phyloP scores from a whole-genome alignment of 2,888 invertebrate genomes.

The Rutpela maculata region DNA sequence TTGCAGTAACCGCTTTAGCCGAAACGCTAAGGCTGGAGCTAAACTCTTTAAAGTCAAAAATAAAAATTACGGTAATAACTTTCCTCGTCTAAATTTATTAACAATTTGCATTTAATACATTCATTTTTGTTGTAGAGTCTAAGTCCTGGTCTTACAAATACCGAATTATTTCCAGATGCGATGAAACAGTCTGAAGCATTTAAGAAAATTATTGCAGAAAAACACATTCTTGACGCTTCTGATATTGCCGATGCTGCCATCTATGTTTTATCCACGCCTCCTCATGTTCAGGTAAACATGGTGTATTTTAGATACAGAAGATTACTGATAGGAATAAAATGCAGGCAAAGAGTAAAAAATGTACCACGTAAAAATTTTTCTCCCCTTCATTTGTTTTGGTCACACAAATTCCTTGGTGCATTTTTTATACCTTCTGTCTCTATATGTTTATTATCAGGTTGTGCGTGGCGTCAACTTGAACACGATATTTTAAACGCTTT shows the following conservation, averaged over 20 bases:
- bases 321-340: background rate
- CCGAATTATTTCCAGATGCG: constrained; percentile 45
- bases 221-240: constrained; percentile 1
- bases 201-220: background rate
- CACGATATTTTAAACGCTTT: too few species aligned
- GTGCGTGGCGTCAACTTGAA: too few species aligned
- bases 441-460: too few species aligned
- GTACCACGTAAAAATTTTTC: too few species aligned
- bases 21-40: constrained; percentile 57
- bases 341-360: too few species aligned
- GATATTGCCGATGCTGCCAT: constrained; percentile 15
- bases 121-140: constrained; percentile 53
- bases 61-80: constrained; percentile 59
- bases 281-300: constrained; percentile 29
- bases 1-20: constrained; percentile 57
- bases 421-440: too few species aligned
- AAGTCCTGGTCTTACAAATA: constrained; percentile 58
- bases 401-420: too few species aligned
- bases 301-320: constrained; percentile 3
- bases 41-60: constrained; percentile 43
- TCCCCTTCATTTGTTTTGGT: too few species aligned
- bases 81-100: background rate
- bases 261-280: constrained; percentile 21
- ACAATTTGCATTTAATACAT: too few species aligned
- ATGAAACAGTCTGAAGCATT: background rate